A percentile compares a stretch with the other conserved stretches of the same genome.
These are phyloP conservation scores for Latrodectus elegans DNA, from an alignment of 2,888 invertebrate species.

Conservation along the genomic window DNA sequence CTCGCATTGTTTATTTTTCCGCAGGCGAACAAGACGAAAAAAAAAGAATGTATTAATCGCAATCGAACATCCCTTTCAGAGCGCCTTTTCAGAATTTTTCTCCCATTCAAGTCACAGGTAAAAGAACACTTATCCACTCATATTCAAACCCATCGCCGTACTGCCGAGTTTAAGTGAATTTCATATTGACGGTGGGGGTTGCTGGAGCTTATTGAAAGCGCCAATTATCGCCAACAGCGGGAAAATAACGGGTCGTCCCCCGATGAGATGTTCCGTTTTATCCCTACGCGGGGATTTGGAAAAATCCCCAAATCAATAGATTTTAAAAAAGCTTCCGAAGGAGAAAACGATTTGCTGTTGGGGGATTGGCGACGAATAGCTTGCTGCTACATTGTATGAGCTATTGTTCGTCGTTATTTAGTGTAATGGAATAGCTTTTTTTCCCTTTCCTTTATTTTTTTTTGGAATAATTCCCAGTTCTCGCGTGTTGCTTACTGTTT, in stretches of 20 bases:
- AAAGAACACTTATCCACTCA: conserved; percentile 59
- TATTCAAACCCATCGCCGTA: conserved; percentile 49
- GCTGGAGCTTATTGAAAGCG: conserved; percentile 66
- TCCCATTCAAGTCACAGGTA: conserved; percentile 35
- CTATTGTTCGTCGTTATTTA: conserved; percentile 7
- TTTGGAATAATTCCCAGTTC: too few species aligned
- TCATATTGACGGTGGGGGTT: conserved; percentile 64
- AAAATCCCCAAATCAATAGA: conserved; percentile 53
- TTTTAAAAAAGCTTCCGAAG: conserved; percentile 37
- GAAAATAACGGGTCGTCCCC: conserved; percentile 45
- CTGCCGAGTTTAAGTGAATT: conserved; percentile 68
- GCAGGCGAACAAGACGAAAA: not conserved
- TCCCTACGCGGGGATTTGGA: conserved; percentile 44
- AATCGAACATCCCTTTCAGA: not conserved
- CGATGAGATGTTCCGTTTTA: conserved; percentile 31
- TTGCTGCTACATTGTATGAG: conserved; percentile 8
- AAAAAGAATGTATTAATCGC: not conserved
- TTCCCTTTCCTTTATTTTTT: not conserved
- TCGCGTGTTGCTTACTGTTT: too few species aligned
- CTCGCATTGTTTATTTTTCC: not conserved
- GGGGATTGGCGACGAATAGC: conserved; percentile 21
- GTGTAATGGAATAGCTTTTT: conserved; percentile 22
- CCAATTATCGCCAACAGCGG: conserved; percentile 67
- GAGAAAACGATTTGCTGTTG: conserved; percentile 13
- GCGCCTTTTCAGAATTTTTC: conserved; percentile 3